Conservation (phyloP, 2,797 vertebrate genomes). For the Ambastaia sidthimunki region DNA sequence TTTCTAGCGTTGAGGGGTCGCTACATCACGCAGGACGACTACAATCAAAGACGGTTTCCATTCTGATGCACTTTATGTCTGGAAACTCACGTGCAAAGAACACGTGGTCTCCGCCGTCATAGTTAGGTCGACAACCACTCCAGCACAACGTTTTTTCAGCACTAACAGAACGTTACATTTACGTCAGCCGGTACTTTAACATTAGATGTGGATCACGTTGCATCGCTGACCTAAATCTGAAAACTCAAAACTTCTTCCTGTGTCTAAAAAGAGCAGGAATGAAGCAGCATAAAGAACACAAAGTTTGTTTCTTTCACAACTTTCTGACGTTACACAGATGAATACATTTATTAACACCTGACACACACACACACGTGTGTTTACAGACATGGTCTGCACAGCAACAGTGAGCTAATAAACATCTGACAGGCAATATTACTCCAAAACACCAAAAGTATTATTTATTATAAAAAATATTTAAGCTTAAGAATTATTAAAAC, state of each 20-base stretch:
- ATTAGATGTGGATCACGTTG: background rate
- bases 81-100: background rate
- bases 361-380: no score
- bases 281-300: background rate
- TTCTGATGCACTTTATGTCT: background rate
- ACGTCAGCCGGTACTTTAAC: background rate
- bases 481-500: no score
- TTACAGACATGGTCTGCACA: no score
- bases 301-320: background rate
- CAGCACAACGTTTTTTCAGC: background rate
- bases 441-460: no score
- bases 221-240: background rate
- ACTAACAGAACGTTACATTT: background rate
- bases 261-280: background rate
- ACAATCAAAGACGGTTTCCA: constrained; percentile 32
- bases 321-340: background rate
- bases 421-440: no score
- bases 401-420: no score
- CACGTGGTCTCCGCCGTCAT: background rate
- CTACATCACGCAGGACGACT: constrained; percentile 60
- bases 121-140: background rate
- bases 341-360: no score
- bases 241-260: no score
- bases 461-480: no score
- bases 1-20: constrained; percentile 60